Conservation (phyloP, 2,113 vertebrate species). For the Regulus satrapa region DNA sequence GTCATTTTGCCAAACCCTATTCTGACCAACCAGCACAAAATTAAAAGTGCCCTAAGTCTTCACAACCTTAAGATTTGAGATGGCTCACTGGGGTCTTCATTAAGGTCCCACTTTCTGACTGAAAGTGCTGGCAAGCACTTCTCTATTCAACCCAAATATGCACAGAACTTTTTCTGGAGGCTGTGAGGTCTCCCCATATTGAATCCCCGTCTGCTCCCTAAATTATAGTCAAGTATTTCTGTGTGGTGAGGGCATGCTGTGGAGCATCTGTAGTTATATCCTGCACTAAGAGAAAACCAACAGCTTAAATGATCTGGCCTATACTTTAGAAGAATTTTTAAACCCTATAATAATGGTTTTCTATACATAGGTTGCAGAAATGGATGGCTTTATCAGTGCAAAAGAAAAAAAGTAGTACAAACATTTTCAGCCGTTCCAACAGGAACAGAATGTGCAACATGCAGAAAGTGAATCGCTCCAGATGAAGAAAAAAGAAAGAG, state of each 20-base stretch:
- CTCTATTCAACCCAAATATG: background rate
- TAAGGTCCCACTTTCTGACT: background rate
- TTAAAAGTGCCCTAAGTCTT: background rate
- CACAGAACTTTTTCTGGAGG: background rate
- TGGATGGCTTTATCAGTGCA: conserved; percentile 31
- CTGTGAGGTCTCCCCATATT: background rate
- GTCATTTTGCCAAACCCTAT: background rate
- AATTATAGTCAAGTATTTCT: background rate
- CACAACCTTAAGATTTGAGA: background rate
- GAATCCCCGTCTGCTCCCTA: background rate
- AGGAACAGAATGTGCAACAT: background rate
- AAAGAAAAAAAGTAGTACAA: background rate
- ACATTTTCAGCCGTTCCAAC: background rate
- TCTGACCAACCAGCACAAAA: background rate
- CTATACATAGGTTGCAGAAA: conserved; percentile 54
- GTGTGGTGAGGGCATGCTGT: conserved; percentile 1
- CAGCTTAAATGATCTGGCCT: conserved; percentile 7
- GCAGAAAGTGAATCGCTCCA: background rate
- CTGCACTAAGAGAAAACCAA: background rate
- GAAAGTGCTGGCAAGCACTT: background rate
- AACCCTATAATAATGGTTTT: conserved; percentile 51
- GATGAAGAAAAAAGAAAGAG: background rate
- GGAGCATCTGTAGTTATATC: conserved; percentile 23
- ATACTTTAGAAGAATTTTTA: conserved; percentile 24
- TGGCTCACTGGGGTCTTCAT: background rate